Percentiles rank a stretch among this genome's conserved stretches.
Evolutionary conservation across 2,888 invertebrate genomes (phyloP).

Genomic region (Habroteleia sp.): DNA sequence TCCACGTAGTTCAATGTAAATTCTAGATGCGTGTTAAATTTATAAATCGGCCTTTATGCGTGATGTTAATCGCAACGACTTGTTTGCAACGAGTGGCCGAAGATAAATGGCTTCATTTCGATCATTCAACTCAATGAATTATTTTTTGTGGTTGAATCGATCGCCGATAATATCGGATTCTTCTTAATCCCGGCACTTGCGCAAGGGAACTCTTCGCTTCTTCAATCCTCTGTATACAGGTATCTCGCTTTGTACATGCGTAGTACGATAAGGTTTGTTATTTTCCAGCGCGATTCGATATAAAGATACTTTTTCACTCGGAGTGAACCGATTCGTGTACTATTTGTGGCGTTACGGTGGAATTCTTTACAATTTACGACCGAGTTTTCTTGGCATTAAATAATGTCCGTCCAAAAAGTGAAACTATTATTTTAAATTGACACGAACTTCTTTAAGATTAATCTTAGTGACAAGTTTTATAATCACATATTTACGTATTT

Average conservation of each 20-base stretch:
- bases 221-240: conserved; percentile 44
- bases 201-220: conserved; percentile 29
- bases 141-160: conserved; percentile 43
- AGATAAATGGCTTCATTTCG: conserved; percentile 62
- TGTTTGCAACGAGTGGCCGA: conserved; percentile 28
- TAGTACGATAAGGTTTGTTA: conserved; percentile 61
- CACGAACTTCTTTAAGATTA: too few species aligned
- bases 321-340: conserved; percentile 46
- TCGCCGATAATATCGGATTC: conserved; percentile 56
- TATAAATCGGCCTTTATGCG: conserved; percentile 4
- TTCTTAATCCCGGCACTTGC: conserved; percentile 53
- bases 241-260: conserved; percentile 56
- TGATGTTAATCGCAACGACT: conserved; percentile 38
- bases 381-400: conserved; percentile 25
- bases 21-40: conserved; percentile 10
- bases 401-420: conserved; percentile 9
- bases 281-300: conserved; percentile 56
- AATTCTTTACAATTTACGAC: conserved; percentile 41
- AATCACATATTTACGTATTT: conserved; percentile 17
- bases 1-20: background rate
- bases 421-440: background rate
- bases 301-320: conserved; percentile 57
- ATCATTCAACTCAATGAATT: conserved; percentile 51
- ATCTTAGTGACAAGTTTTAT: background rate
- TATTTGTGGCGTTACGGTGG: conserved; percentile 24